Base-by-base conservation (phyloP, 2,888 invertebrate genomes). In the Lycophotia porphyrea region DNA sequence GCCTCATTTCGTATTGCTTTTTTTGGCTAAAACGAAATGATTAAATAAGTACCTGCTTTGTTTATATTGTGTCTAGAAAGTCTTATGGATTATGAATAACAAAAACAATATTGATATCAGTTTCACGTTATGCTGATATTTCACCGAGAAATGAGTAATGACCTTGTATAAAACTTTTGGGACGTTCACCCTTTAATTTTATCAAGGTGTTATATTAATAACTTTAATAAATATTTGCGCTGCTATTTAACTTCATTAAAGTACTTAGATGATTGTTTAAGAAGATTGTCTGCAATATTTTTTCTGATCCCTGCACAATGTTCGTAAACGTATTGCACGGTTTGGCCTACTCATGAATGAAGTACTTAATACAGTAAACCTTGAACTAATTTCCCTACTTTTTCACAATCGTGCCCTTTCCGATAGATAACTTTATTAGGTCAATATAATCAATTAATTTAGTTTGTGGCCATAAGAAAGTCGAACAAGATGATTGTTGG, bases 321-420 rank as follows among this genome's bases (percentile, higher is more conserved):
- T 64, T 31, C n/a, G 44, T 13, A 67, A 66, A 55, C 39, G 36
- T 66, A 36, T 44, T 42, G 34, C 49, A 55, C 36, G 55, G 52
- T 60, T 49, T n/a, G 47, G n/a, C 27, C 39, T 61, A 55, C 67
- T 71, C 52, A 64, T 77, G 55, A 80, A 78, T 21, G 63, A 74
- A 39, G 8, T 39, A 39, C 63, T 15, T 21, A 63, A 76, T 69
- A 81, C 74, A 80, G 31, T 31, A 71, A 86, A 87, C 92, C 93
- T 94, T 93, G 93, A 91, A 89, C 92, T 90, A 92, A 89, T 91
- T 90, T 89, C 88, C 86, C 91, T 88, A 90, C 88, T 89, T 91
- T 92, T 90, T 90, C 88, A 90, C 88, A 90, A 90, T 81, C 88
- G 73, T 84, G 90, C 90, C 88, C 92, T 92, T 90, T 78, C 84